Percentiles rank a stretch among this genome's conserved stretches.
Evolutionary conservation across 1,140 invertebrate species (phyloP).

Genomic region (Medauroidea extradentata): DNA sequence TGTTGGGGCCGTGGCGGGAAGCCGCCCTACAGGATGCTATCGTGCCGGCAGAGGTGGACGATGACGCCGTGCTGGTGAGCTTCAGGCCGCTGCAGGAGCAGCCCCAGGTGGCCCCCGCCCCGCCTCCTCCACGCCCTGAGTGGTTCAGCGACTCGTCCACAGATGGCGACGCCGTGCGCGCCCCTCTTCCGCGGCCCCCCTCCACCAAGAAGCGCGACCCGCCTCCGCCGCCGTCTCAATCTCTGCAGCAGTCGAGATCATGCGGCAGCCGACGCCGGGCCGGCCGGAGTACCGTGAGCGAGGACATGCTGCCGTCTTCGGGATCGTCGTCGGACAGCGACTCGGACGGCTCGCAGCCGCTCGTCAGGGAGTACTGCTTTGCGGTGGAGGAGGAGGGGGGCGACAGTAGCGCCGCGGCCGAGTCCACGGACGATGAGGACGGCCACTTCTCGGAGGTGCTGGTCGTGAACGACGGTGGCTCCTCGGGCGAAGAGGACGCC

Average conservation of each 20-base stretch:
- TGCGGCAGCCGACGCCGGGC: background rate
- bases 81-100: background rate
- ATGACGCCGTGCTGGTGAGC: constrained; percentile 1
- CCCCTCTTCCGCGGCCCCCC: background rate
- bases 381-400: background rate
- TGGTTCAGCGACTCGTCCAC: background rate
- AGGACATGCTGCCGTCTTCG: background rate
- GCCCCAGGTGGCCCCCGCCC: background rate
- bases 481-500: constrained; percentile 45
- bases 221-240: background rate
- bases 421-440: constrained; percentile 50
- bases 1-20: constrained; percentile 14
- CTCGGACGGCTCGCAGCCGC: background rate
- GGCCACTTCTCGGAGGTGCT: constrained; percentile 68
- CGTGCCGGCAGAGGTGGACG: background rate
- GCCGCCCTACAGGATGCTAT: background rate
- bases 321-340: background rate
- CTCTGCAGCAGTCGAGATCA: too few species aligned
- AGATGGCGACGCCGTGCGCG: background rate
- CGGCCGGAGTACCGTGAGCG: background rate
- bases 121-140: background rate
- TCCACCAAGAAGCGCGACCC: background rate
- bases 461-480: constrained; percentile 60
- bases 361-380: background rate
- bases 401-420: background rate